A percentile compares a stretch with the other conserved stretches of the same genome.
Conservation (phyloP, 2,797 vertebrate species). For the Ciconia nigra region DNA sequence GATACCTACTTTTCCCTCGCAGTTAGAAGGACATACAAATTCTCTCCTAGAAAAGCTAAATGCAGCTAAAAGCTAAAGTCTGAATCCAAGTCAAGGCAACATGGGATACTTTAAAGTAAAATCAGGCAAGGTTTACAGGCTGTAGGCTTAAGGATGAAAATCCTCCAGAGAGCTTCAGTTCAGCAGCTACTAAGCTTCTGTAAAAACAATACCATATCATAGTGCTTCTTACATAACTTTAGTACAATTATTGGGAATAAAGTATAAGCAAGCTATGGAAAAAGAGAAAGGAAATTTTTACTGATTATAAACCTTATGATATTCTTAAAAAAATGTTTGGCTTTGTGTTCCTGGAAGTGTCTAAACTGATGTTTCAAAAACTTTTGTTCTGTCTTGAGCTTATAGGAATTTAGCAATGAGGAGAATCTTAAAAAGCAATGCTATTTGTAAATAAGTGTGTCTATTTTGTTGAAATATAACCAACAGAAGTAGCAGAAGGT, state of each 20-base stretch:
- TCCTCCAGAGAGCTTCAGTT: not conserved
- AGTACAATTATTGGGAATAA: not conserved
- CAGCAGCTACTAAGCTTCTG: not conserved
- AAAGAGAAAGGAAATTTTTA: not conserved
- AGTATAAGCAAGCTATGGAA: not conserved
- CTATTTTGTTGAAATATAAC: slow-evolving; percentile 38
- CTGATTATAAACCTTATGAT: not conserved
- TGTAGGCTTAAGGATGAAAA: not conserved
- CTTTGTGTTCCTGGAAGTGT: not conserved
- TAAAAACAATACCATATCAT: not conserved
- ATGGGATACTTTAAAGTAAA: not conserved
- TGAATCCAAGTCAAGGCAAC: not conserved
- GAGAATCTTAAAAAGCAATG: slow-evolving; percentile 5
- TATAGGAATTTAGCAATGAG: not conserved
- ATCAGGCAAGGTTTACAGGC: not conserved
- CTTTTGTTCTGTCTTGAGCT: not conserved
- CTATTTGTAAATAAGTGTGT: slow-evolving; percentile 42
- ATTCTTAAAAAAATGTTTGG: not conserved
- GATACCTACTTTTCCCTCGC: not conserved
- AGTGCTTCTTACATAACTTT: not conserved
- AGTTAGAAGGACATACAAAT: not conserved
- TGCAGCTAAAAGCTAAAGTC: too few species aligned
- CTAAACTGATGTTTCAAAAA: not conserved
- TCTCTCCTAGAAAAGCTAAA: not conserved
- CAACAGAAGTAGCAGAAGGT: slow-evolving; percentile 53